Conservation (phyloP, 1,140 invertebrate genomes). For the Diploscapter pachys region DNA sequence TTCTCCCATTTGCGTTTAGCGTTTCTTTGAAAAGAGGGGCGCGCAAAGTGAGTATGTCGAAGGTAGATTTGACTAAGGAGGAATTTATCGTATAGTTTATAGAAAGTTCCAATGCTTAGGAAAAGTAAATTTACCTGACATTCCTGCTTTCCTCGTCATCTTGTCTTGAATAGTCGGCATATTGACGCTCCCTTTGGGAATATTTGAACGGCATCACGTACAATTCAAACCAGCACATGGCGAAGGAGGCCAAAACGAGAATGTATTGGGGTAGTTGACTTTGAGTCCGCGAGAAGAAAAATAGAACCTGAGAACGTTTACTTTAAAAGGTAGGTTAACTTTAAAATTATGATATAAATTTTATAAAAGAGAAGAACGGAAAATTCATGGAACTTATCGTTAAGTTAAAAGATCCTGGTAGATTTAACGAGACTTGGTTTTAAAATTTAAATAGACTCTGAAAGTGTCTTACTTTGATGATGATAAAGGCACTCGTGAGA, state of each 20-base stretch:
- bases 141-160: too few relatives aligned
- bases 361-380: too few relatives aligned
- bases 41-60: background rate
- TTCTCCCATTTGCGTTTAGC: background rate
- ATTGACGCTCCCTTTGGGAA: conserved; percentile 14
- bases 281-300: conserved; percentile 29
- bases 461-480: conserved; percentile 17
- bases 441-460: too few relatives aligned
- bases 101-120: background rate
- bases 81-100: conserved; percentile 8
- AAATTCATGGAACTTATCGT: too few relatives aligned
- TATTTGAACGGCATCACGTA: conserved; percentile 39
- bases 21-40: background rate
- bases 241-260: conserved; percentile 32
- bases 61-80: background rate
- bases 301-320: conserved; percentile 14
- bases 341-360: too few relatives aligned
- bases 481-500: conserved; percentile 20
- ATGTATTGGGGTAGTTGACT: conserved; percentile 31
- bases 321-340: too few relatives aligned
- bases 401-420: too few relatives aligned
- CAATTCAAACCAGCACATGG: conserved; percentile 37
- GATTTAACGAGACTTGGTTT: too few relatives aligned
- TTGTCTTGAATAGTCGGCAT: background rate
- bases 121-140: too few relatives aligned